These are phyloP conservation scores for Manis javanica DNA, from an alignment of 2,797 vertebrate species.

Conservation along the genomic window DNA sequence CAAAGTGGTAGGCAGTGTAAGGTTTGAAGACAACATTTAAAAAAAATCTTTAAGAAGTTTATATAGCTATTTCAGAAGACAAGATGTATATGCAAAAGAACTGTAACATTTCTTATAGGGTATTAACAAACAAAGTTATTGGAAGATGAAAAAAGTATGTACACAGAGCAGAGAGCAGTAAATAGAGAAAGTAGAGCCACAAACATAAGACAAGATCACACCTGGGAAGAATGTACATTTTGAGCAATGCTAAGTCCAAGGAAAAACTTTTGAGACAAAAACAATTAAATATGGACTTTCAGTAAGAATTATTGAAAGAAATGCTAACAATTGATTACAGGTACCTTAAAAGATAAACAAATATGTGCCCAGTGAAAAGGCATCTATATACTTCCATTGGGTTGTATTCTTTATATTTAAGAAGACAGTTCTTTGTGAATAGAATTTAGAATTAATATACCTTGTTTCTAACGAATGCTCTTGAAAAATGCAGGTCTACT, in stretches of 20 bases:
- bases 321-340: background rate
- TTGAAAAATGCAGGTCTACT: constrained; percentile 58
- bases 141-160: background rate
- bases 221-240: background rate
- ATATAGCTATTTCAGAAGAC: background rate
- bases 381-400: background rate
- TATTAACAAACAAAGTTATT: constrained; percentile 56
- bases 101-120: background rate
- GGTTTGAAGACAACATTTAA: constrained; percentile 11
- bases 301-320: constrained; percentile 40
- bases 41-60: constrained; percentile 53
- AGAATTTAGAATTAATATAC: constrained; percentile 22
- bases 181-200: constrained; percentile 12
- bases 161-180: constrained; percentile 11
- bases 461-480: background rate
- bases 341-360: background rate
- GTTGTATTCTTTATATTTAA: background rate
- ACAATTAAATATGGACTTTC: background rate
- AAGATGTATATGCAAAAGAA: constrained; percentile 4
- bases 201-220: constrained; percentile 8
- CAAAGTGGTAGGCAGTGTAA: background rate
- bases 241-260: constrained; percentile 28
- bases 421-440: background rate
- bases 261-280: background rate
- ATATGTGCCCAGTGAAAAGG: background rate